Conservation (phyloP, 2,113 vertebrate species). For the Istiophorus platypterus region DNA sequence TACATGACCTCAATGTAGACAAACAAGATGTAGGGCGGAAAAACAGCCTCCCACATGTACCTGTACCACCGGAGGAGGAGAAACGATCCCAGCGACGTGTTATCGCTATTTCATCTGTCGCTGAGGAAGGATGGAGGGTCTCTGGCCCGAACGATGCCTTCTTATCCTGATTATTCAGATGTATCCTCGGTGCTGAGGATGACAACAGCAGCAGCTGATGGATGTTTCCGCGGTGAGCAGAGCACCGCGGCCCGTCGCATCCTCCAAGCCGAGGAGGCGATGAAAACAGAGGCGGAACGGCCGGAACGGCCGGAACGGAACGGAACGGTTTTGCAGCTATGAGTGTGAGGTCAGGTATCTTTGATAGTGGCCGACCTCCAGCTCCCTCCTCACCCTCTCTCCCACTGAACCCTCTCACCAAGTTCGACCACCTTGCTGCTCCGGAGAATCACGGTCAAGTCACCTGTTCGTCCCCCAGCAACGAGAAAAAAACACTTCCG, state of each 20-base stretch:
- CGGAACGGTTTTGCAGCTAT: background rate
- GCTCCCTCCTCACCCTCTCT: conserved; percentile 6
- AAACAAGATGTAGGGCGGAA: background rate
- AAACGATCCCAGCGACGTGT: background rate
- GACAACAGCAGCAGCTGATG: conserved; percentile 1
- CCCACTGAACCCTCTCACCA: background rate
- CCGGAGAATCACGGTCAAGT: conserved; percentile 26
- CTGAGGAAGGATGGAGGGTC: conserved; percentile 8
- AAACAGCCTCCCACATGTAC: background rate
- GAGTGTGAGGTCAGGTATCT: background rate
- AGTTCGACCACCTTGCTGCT: background rate
- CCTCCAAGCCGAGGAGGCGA: background rate
- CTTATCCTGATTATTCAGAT: background rate
- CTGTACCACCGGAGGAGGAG: background rate
- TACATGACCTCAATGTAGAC: background rate
- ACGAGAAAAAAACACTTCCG: conserved; percentile 24
- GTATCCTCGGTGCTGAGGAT: background rate
- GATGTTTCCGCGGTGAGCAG: conserved; percentile 5
- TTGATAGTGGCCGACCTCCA: conserved; percentile 26
- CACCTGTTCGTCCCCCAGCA: accelerated
- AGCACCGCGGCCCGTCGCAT: conserved; percentile 34
- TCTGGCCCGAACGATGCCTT: conserved; percentile 1
- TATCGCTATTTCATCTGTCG: conserved; percentile 29
- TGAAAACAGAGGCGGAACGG: background rate
- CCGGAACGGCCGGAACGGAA: no score